Conservation (phyloP, 2,113 vertebrate genomes). For the Calidris pygmaea region DNA sequence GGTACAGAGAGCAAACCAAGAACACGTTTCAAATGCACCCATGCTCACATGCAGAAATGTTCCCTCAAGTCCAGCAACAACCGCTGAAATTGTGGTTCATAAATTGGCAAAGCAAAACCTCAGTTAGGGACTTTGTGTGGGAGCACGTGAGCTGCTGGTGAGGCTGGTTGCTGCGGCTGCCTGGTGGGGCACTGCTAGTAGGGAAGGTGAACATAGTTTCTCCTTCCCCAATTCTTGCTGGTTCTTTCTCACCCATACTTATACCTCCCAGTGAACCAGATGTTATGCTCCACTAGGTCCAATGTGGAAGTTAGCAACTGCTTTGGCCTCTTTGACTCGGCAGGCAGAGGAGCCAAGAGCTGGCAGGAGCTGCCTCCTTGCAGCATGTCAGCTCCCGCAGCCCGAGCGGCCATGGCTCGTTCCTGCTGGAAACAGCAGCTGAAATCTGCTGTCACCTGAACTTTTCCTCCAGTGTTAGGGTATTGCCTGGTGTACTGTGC, state of each 20-base stretch:
- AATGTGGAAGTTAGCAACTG: not conserved
- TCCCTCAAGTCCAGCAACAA: not conserved
- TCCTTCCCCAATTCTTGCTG: not conserved
- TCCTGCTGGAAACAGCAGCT: not conserved
- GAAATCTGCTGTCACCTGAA: not conserved
- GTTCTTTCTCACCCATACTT: not conserved
- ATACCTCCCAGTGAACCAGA: not conserved
- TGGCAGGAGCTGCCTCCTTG: not conserved
- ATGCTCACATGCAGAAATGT: not conserved
- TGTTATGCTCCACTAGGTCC: not conserved
- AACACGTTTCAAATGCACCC: not conserved
- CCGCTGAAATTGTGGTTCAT: not conserved
- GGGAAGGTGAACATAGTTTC: not conserved
- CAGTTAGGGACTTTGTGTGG: not conserved
- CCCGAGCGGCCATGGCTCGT: not conserved
- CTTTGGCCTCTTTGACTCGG: not conserved
- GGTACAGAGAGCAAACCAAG: not conserved
- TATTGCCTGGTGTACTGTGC: not conserved
- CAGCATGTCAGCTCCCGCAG: accelerated
- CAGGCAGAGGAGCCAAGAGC: not conserved
- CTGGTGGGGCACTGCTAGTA: not conserved
- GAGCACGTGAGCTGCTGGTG: not conserved
- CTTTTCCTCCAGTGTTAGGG: not conserved
- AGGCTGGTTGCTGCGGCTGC: not conserved
- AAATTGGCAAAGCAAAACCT: not conserved